These are phyloP conservation scores for Cerceris rybyensis DNA, from an alignment of 2,888 invertebrate genomes.

Conservation along the genomic window DNA sequence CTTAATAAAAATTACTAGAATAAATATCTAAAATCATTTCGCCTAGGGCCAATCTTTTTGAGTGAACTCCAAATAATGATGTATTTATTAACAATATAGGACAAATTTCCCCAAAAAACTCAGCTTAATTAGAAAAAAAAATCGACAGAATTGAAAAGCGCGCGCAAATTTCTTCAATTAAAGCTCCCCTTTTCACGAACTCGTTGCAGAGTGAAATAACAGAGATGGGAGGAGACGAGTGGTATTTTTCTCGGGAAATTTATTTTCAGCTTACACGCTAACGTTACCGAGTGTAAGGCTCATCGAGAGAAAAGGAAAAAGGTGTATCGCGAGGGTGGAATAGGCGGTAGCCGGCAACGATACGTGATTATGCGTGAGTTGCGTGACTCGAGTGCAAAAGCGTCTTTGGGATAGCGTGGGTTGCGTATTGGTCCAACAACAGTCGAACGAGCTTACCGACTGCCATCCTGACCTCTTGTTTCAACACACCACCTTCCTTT, in stretches of 20 bases:
- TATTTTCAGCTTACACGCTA: conserved; percentile 14
- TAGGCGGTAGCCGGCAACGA: conserved; percentile 61
- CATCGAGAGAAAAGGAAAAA: conserved; percentile 32
- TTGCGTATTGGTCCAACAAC: conserved; percentile 47
- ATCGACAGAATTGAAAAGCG: too few relatives aligned
- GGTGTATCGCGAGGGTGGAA: conserved; percentile 45
- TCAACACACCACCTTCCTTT: conserved; percentile 40
- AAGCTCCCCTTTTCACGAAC: too few relatives aligned
- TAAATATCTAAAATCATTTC: too few relatives aligned
- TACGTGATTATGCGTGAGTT: conserved; percentile 69
- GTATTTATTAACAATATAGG: too few relatives aligned
- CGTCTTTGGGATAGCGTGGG: conserved; percentile 41
- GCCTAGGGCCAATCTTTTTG: too few relatives aligned
- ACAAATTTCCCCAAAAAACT: too few relatives aligned
- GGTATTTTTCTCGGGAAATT: not conserved
- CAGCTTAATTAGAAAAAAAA: too few relatives aligned
- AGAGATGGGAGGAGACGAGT: not conserved
- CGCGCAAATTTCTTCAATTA: too few relatives aligned
- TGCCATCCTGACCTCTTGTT: conserved; percentile 67
- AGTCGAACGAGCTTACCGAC: conserved; percentile 68
- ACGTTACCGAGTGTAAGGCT: not conserved
- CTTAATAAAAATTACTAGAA: too few relatives aligned
- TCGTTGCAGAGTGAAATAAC: too few relatives aligned
- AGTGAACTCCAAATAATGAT: too few relatives aligned
- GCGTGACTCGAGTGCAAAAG: conserved; percentile 67